Conservation (phyloP, 1,140 invertebrate species). For the Catajapyx aquilonaris region DNA sequence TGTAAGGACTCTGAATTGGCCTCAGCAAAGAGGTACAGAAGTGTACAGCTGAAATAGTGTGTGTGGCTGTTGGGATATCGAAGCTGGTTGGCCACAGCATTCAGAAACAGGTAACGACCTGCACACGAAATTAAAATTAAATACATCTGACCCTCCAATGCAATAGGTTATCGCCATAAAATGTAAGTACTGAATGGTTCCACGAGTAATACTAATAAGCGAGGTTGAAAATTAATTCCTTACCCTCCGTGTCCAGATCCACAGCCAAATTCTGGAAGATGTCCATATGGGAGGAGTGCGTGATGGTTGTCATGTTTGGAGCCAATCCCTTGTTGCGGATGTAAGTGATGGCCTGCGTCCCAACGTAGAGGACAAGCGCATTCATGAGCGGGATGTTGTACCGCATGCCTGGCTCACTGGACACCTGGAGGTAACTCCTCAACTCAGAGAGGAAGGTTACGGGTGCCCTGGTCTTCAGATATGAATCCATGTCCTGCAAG, state of each 20-base stretch:
- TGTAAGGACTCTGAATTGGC: constrained; percentile 93
- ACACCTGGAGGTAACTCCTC: constrained; percentile 66
- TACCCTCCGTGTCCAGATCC: constrained; percentile 88
- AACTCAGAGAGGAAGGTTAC: constrained; percentile 89
- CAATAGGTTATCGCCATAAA: background rate
- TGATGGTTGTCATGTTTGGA: constrained; percentile 88
- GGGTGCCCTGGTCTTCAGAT: constrained; percentile 79
- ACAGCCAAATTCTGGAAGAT: constrained; percentile 98
- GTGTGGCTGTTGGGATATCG: constrained; percentile 98
- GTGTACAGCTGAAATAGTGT: constrained; percentile 94
- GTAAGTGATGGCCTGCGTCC: constrained; percentile 79
- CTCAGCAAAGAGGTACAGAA: constrained; percentile 94
- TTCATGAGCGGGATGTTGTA: constrained; percentile 96
- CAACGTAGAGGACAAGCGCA: constrained; percentile 90
- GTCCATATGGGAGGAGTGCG: constrained; percentile 95
- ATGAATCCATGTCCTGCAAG: constrained; percentile 70
- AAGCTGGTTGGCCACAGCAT: constrained; percentile 95
- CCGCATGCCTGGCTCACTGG: constrained; percentile 64
- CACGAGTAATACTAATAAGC: too few relatives aligned
- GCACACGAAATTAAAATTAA: constrained; percentile 12
- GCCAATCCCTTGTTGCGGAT: constrained; percentile 70
- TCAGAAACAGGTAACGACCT: constrained; percentile 83
- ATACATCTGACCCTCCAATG: background rate
- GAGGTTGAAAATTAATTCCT: constrained; percentile 6
- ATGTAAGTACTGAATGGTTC: background rate